phyloP scores from a whole-genome alignment of 2,113 vertebrate genomes.

The Erythrocercus mccallii region DNA sequence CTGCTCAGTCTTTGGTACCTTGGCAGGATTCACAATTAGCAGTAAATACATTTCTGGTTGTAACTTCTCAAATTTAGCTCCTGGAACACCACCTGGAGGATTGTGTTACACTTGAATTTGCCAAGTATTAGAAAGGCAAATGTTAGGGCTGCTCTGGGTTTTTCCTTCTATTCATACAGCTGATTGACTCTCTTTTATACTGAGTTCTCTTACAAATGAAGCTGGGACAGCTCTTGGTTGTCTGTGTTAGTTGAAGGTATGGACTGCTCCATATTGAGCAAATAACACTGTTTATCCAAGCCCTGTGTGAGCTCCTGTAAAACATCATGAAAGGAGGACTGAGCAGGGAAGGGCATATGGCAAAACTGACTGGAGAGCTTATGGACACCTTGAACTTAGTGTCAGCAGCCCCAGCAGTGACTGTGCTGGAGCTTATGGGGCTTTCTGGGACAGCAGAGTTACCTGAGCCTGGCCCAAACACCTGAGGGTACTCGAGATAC shows the following conservation, averaged over 20 bases:
- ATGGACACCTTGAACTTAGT: background rate
- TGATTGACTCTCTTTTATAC: background rate
- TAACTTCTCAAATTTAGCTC: background rate
- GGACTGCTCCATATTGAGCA: background rate
- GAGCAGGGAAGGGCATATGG: background rate
- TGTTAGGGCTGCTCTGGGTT: background rate
- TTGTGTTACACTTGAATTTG: background rate
- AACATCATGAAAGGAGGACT: background rate
- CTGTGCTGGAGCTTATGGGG: background rate
- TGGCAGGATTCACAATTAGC: background rate
- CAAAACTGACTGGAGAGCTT: background rate
- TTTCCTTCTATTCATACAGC: background rate
- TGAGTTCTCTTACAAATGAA: background rate
- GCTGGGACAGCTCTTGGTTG: background rate
- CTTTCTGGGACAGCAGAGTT: background rate
- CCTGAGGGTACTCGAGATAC: background rate
- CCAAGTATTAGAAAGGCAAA: background rate
- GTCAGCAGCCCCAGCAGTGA: fast-evolving
- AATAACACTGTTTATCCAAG: background rate
- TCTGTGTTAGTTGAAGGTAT: background rate
- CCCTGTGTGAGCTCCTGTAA: fast-evolving
- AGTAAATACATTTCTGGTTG: background rate
- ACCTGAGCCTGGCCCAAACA: background rate
- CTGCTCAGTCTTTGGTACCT: background rate
- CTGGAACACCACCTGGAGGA: background rate